Base-by-base conservation (phyloP, 2,888 invertebrate genomes). In the Caenorhabditis sinica region DNA sequence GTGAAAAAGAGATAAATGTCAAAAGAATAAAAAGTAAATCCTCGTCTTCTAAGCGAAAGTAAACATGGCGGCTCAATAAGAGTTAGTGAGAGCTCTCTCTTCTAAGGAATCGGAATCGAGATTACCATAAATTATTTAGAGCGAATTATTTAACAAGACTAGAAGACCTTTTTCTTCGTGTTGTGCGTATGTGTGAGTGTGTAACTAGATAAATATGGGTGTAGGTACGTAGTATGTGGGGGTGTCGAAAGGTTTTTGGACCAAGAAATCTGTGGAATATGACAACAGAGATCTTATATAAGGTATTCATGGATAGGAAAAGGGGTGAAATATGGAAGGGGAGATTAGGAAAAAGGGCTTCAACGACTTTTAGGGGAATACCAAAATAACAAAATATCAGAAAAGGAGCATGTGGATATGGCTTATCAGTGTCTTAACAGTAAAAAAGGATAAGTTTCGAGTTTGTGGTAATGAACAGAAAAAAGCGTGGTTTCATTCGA, bases 111-210 rank as follows among this genome's bases (percentile, higher is more conserved):
- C 66, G 53, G 69, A 82, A 74, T 75, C 71, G 53, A 71, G 75
- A 82, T 74, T 82, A 75, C 56, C 71, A 82, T 82, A 76, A 82
- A 82, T 82, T 71, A 82, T 82, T 82, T 76, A 82, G 63, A 40
- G 63, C 75, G 75, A 82, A 82, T 82, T 82, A 75, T 82, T 82
- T 40, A 40, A 40, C 5, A 36, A 36, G 33, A 74, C 58, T 61
- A 68, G 61, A 68, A 49, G 61, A 61, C 20, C 36, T 61, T 63
- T 40, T 49, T 69, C 28, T 45, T 36, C 33, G 8, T 45, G 3
- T 36, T 25, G n/a, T 28, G 53, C 45, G 43, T 71, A 23, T 53
- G 28, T 61, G 43, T 40, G 43, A 45, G 20, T 51, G 60, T 43
- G 68, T 69, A 77, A 69, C 77, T 58, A 45, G 68, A 77, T 33